Conservation (phyloP, 2,888 invertebrate species). For the Pyralis farinalis region DNA sequence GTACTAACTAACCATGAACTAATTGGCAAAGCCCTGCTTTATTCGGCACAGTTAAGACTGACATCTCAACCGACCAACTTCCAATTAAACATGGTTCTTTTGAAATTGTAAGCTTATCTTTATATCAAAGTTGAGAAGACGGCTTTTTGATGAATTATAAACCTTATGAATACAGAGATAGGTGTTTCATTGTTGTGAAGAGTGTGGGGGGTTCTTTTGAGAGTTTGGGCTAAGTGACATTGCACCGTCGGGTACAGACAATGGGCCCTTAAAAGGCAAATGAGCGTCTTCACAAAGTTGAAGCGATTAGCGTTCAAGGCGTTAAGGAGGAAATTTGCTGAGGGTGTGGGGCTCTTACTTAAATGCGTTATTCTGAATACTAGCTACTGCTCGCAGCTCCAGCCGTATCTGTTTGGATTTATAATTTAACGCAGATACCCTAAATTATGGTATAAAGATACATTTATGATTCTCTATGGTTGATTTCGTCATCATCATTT, state of each 20-base stretch:
- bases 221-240: constrained; percentile 49
- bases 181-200: constrained; percentile 25
- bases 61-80: constrained; percentile 45
- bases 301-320: constrained; percentile 57
- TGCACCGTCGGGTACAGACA: constrained; percentile 59
- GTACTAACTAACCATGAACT: constrained; percentile 60
- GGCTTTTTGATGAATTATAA: constrained; percentile 23
- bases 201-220: constrained; percentile 35
- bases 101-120: constrained; percentile 46
- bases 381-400: too few relatives aligned
- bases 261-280: constrained; percentile 60
- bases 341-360: constrained; percentile 3
- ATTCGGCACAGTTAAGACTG: constrained; percentile 42
- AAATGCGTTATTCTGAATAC: too few relatives aligned
- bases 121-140: constrained; percentile 14
- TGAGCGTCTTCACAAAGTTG: constrained; percentile 59
- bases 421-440: too few relatives aligned
- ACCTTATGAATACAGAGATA: constrained; percentile 29
- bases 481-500: too few relatives aligned
- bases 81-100: constrained; percentile 59
- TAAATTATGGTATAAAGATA: too few relatives aligned
- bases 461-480: too few relatives aligned
- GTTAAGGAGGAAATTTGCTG: constrained; percentile 28
- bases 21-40: constrained; percentile 53
- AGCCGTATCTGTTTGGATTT: too few relatives aligned